A percentile compares a stretch with the other conserved stretches of the same genome.
phyloP scores from a whole-genome alignment of 1,140 invertebrate genomes.

The Cecropterus lyciades region DNA sequence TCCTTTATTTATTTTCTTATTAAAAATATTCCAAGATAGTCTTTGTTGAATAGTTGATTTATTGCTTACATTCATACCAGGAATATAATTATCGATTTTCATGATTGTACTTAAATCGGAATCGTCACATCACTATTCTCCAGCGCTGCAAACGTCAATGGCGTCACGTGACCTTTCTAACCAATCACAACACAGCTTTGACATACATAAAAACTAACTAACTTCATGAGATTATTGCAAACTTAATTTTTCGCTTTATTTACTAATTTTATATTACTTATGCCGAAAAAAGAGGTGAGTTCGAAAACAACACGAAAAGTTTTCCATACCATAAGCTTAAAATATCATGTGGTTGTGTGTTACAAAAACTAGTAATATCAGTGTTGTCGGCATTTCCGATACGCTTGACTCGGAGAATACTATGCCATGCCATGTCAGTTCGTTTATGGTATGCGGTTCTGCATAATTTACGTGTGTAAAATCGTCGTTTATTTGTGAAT shows the following conservation, averaged over 20 bases:
- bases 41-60: too few species aligned
- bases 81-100: slow-evolving; percentile 8
- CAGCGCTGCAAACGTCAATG: slow-evolving; percentile 53
- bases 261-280: slow-evolving; percentile 56
- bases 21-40: too few species aligned
- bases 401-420: slow-evolving; percentile 57
- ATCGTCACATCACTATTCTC: slow-evolving; percentile 42
- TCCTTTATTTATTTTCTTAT: too few species aligned
- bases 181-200: slow-evolving; percentile 55
- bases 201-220: slow-evolving; percentile 52
- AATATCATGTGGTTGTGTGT: slow-evolving; percentile 26
- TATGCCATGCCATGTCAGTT: slow-evolving; percentile 77
- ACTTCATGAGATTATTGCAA: slow-evolving; percentile 59
- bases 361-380: slow-evolving; percentile 40
- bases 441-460: slow-evolving; percentile 74
- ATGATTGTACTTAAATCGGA: slow-evolving; percentile 14
- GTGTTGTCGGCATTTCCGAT: slow-evolving; percentile 62
- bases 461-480: slow-evolving; percentile 73
- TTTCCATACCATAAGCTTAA: slow-evolving; percentile 17
- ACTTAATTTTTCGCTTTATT: slow-evolving; percentile 67
- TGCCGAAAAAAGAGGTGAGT: slow-evolving; percentile 70
- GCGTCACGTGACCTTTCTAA: slow-evolving; percentile 57
- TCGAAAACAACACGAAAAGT: slow-evolving; percentile 35
- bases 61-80: too few species aligned
- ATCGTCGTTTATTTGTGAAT: slow-evolving; percentile 62